These are phyloP conservation scores for Torymus texanus DNA, from an alignment of 2,888 invertebrate genomes.

Conservation along the genomic window DNA sequence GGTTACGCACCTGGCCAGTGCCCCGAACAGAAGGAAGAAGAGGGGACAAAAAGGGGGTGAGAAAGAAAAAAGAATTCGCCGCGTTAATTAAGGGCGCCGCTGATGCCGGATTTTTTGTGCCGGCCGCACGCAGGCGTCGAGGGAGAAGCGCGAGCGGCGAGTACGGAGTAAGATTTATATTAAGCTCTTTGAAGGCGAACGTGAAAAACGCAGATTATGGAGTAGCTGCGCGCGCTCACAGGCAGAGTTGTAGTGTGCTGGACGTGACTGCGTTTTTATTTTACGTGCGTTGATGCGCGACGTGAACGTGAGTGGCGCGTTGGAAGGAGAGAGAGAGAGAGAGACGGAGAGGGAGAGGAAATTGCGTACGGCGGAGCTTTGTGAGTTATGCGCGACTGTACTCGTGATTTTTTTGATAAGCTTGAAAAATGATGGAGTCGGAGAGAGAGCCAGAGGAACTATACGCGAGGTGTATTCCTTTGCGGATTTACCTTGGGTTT, in stretches of 20 bases:
- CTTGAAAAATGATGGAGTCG: too few species aligned
- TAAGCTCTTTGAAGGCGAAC: background rate
- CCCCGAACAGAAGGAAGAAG: background rate
- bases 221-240: background rate
- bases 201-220: conserved; percentile 11
- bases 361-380: background rate
- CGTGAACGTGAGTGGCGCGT: background rate
- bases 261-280: background rate
- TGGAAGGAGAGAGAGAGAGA: background rate
- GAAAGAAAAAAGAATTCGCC: background rate
- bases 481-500: too few species aligned
- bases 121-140: background rate
- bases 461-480: too few species aligned
- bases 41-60: background rate
- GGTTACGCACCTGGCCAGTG: conserved; percentile 11
- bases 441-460: too few species aligned
- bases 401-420: too few species aligned
- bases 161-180: conserved; percentile 24
- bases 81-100: conserved; percentile 32
- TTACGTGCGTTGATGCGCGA: conserved; percentile 2
- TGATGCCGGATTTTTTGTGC: background rate
- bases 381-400: background rate
- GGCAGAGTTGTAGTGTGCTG: background rate
- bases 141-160: background rate
- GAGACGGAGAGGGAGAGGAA: background rate